Evolutionary conservation across 2,113 vertebrate genomes (phyloP), one percentile per base, ranked within the genome.

Genomic region (Strigops habroptila): DNA sequence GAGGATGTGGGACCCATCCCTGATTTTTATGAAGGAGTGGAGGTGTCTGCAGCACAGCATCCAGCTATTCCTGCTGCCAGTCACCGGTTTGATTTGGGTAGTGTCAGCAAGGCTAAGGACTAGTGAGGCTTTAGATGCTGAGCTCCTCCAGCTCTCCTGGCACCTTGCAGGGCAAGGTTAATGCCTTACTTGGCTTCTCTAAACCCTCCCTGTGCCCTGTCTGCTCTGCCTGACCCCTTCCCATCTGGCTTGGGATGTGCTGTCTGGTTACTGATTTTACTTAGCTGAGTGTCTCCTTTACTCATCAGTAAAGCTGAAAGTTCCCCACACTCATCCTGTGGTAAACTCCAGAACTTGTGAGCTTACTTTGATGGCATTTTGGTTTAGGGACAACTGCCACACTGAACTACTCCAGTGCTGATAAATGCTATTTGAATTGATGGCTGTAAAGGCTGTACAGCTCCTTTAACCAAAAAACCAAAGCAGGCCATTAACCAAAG

Each of bases 101-200:
- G 65, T 33, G 70, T 86, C 83, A 78, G 80, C 80, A 63, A 65
- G 69, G 55, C 73, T 25, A 5, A 28, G 86, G 83, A 64, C 90
- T 86, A 69, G 52, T 0, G 7, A 85, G 63, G 91, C 93, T 94
- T 91, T 82, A 81, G 83, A 23, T 35, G 68, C 62, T 89, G 93
- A 95, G 77, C 86, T 89, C 24, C 60, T 76, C 31, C 2, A 21
- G 75, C 69, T 73, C 81, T 82, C 75, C 49, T 43, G 59, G 63
- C 77, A 71, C 52, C n/a, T 82, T 24, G 52, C 89, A 69, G 82
- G 80, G 83, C 80, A 75, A 79, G 74, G 74, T 90, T 86, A 95
- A 89, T 89, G 52, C 86, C 80, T 89, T 89, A 49, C 77, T 88
- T 87, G 53, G 69, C 65, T 95, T 83, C 84, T 84, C 52, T 78